A percentile compares a stretch with the other conserved stretches of the same genome.
These are phyloP conservation scores for Ondatra zibethicus DNA, from an alignment of 2,113 vertebrate genomes.

Conservation along the genomic window DNA sequence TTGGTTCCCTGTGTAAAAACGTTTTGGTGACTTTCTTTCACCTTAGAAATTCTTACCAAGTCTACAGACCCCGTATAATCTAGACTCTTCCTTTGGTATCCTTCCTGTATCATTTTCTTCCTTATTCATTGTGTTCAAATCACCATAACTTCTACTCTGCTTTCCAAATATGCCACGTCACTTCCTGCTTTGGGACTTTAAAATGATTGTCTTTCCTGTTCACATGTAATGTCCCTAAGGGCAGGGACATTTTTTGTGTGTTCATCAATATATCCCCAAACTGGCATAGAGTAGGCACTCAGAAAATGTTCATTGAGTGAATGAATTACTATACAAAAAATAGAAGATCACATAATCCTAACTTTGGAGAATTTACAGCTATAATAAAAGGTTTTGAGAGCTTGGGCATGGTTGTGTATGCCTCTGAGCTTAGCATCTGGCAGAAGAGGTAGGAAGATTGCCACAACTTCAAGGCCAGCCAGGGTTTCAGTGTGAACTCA, in stretches of 20 bases:
- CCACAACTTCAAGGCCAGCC: not conserved
- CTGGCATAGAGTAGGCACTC: slow-evolving; percentile 39
- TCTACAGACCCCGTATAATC: not conserved
- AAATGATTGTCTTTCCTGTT: not conserved
- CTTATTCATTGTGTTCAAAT: not conserved
- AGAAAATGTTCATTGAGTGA: slow-evolving; percentile 47
- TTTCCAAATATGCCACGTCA: not conserved
- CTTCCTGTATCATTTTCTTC: not conserved
- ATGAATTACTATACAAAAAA: not conserved
- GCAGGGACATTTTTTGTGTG: not conserved
- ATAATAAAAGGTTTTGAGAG: not conserved
- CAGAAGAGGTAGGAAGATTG: not conserved
- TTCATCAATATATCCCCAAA: not conserved
- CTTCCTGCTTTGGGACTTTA: slow-evolving; percentile 9
- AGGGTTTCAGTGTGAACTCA: not conserved
- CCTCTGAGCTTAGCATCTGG: not conserved
- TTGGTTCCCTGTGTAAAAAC: slow-evolving; percentile 27
- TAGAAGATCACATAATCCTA: not conserved
- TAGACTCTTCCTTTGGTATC: not conserved
- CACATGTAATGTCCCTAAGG: not conserved
- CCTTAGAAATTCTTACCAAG: not conserved
- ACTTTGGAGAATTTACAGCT: slow-evolving; percentile 36
- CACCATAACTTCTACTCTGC: not conserved
- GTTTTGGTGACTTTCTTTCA: not conserved
- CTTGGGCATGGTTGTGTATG: not conserved